Percentiles rank a stretch among this genome's conserved stretches.
Conservation (phyloP, 2,113 vertebrate genomes). For the Athene noctua region DNA sequence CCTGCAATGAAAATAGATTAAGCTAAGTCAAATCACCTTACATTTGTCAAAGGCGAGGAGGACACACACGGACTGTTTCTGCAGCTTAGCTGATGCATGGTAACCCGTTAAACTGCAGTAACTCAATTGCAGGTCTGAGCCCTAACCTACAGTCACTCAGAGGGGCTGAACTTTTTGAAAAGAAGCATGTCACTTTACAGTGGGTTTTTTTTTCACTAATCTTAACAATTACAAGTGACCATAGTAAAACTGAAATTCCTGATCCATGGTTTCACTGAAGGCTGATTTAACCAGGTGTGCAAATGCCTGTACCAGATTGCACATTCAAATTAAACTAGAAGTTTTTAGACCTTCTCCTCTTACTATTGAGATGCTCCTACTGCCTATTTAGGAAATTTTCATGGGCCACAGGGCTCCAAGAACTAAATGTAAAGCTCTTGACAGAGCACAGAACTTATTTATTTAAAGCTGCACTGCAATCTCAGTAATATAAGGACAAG, state of each 20-base stretch:
- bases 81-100: conserved; percentile 27
- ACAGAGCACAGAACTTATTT: background rate
- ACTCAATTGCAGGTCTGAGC: conserved; percentile 49
- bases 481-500: background rate
- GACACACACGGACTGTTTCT: background rate
- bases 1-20: conserved; percentile 65
- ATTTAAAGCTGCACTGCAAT: background rate
- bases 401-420: background rate
- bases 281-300: background rate
- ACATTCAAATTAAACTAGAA: background rate
- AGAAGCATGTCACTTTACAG: background rate
- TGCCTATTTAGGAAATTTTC: background rate
- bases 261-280: background rate
- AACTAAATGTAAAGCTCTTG: background rate
- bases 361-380: background rate
- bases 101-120: conserved; percentile 39
- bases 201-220: background rate
- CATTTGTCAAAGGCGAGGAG: conserved; percentile 60
- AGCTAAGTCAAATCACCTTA: conserved; percentile 62
- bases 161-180: background rate
- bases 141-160: conserved; percentile 15
- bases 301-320: background rate
- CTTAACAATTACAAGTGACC: background rate
- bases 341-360: background rate
- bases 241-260: background rate